Percentiles rank a stretch among this genome's conserved stretches.
Evolutionary conservation across 2,113 vertebrate species (phyloP).

Genomic region (Ursus arctos): DNA sequence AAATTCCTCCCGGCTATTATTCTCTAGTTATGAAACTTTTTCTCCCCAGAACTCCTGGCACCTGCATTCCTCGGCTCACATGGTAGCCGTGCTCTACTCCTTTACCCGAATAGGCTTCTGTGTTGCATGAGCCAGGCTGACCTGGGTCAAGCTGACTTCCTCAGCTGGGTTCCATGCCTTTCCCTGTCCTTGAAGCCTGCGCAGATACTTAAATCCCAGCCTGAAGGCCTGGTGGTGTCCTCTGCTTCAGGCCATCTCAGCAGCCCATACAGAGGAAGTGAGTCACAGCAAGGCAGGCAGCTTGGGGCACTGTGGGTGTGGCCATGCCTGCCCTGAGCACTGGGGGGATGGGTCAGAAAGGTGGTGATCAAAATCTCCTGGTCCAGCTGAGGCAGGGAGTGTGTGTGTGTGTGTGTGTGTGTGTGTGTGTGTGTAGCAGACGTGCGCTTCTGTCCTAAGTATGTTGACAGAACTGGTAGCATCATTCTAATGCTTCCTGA

Average conservation of each 20-base stretch:
- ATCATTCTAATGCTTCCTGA: background rate
- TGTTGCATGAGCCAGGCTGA: background rate
- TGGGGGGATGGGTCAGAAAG: constrained; percentile 46
- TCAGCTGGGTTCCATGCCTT: background rate
- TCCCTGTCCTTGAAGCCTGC: background rate
- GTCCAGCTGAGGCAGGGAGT: background rate
- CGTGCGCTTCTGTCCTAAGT: background rate
- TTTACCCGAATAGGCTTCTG: background rate
- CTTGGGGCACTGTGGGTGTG: constrained; percentile 63
- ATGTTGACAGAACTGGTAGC: background rate
- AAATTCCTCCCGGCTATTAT: background rate
- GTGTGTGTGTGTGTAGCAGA: background rate
- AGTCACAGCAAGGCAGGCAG: constrained; percentile 58
- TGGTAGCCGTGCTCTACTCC: background rate
- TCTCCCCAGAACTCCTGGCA: background rate
- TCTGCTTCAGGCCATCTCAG: constrained; percentile 57
- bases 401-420: background rate
- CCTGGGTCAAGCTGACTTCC: background rate
- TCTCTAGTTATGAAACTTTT: background rate
- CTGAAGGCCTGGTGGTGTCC: background rate
- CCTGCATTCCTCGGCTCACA: background rate
- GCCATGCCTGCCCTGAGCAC: background rate
- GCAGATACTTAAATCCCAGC: background rate
- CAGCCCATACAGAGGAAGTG: constrained; percentile 72
- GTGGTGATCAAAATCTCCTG: background rate